Evolutionary conservation across 2,113 vertebrate species (phyloP), one percentile per base, ranked within the genome.

Genomic region (Microtus oregoni): DNA sequence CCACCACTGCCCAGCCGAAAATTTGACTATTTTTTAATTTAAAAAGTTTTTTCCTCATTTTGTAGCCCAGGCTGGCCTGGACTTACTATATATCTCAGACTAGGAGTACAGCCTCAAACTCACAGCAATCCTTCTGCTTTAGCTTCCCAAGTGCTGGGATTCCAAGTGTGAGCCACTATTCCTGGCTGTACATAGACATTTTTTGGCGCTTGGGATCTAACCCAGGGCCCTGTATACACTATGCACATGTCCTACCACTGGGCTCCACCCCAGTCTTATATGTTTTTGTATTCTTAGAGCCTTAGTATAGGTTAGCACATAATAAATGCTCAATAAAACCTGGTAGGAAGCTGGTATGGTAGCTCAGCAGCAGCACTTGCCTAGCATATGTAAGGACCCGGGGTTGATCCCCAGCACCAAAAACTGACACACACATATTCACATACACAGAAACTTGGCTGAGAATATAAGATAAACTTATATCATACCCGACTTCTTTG

Each of bases 401-500:
- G 14, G 72, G 3, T 63, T 55, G 26, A 76, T 35, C 17, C 10
- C 3, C 11, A 76, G 70, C n/a, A 89, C 5, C 14, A 58, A n/a
- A 89, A 17, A 88, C 68, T 11, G 5, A 82, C 55, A 82, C 35
- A 38, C 2, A 86, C 17, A 50, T 12, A 72, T 5, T 85, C 32
- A 88, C 19, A 70, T 4, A 70, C 65, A 86, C 44, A 86, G 10
- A 68, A 52, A 90, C 9, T 2, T 77, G 58, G 20, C 61, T 92
- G 88, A 83, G 63, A 73, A 86, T 88, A 4, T 86, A 78, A 72
- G 50, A 63, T 55, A 97, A 95, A 94, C 58, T 3, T 35, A 35
- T 41, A 92, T 0, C 55, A 97, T 98, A 99, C 99, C 99, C 98
- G 99, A 99, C 98, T 99, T 99, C 97, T 99, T 99, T 41, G 98